Evolutionary conservation across 2,888 invertebrate species (phyloP).

Genomic region (Therioaphis trifolii): DNA sequence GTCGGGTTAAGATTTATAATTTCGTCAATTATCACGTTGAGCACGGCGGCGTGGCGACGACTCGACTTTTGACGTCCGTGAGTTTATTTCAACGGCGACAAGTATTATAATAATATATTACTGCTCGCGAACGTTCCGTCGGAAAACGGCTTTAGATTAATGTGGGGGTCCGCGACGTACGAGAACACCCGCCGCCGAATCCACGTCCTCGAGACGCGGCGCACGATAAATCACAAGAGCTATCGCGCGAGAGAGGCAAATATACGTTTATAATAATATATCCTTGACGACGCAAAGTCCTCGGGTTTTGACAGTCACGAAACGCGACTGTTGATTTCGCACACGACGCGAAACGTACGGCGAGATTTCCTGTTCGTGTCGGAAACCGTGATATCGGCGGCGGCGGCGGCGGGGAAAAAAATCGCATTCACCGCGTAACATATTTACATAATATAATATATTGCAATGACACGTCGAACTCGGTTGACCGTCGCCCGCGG

Average conservation of each 20-base stretch:
- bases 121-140: neutral
- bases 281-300: slow-evolving; percentile 24
- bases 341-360: neutral
- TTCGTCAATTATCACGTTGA: neutral
- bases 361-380: neutral
- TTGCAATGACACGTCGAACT: no score
- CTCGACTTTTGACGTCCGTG: no score
- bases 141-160: neutral
- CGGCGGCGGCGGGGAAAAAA: no score
- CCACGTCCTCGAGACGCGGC: slow-evolving; percentile 13
- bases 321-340: slow-evolving; percentile 17
- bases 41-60: neutral
- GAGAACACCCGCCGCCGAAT: neutral
- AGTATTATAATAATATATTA: neutral
- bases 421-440: no score
- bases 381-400: no score
- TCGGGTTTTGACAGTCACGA: slow-evolving; percentile 46
- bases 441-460: no score
- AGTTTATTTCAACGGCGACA: neutral
- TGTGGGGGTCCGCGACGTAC: no score
- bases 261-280: no score
- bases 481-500: neutral
- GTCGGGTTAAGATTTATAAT: neutral
- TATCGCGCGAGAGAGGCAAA: neutral
- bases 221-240: neutral